phyloP scores from a whole-genome alignment of 2,888 invertebrate genomes.

The Xylota segnis region DNA sequence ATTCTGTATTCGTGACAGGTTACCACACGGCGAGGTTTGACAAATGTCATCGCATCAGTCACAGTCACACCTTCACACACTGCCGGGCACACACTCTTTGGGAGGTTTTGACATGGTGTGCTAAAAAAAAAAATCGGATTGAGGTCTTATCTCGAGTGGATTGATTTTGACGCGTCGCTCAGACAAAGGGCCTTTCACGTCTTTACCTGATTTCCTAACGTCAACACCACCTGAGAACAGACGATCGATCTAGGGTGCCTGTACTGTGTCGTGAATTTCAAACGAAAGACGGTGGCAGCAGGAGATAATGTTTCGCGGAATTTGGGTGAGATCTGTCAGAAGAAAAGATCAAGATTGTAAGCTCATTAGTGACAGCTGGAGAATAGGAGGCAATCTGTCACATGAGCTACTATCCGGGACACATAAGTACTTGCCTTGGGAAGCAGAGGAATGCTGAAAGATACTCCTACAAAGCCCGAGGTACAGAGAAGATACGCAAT shows the following conservation, averaged over 20 bases:
- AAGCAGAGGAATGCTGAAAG: too few relatives aligned
- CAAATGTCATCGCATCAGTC: conserved; percentile 59
- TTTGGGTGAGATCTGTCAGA: conserved; percentile 4
- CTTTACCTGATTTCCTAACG: not conserved
- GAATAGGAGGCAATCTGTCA: too few relatives aligned
- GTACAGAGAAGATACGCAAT: too few relatives aligned
- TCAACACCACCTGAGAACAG: not conserved
- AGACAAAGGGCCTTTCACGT: conserved; percentile 9
- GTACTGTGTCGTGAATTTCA: conserved; percentile 4
- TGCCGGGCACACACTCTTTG: not conserved
- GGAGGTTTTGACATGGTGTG: not conserved
- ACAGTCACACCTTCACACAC: conserved; percentile 55
- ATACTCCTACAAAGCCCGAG: too few relatives aligned
- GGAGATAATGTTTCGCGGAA: not conserved
- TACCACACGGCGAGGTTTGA: conserved; percentile 44
- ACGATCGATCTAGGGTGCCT: not conserved
- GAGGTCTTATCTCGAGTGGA: conserved; percentile 11
- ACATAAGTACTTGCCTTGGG: too few relatives aligned
- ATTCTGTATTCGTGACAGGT: conserved; percentile 50
- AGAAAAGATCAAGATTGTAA: conserved; percentile 11
- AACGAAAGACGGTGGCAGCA: not conserved
- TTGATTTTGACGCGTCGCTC: not conserved
- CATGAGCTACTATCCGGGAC: too few relatives aligned
- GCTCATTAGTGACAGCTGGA: conserved; percentile 10
- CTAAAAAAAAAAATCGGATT: conserved; percentile 16